Conservation (phyloP, 2,113 vertebrate species). For the Ceratotherium simum region DNA sequence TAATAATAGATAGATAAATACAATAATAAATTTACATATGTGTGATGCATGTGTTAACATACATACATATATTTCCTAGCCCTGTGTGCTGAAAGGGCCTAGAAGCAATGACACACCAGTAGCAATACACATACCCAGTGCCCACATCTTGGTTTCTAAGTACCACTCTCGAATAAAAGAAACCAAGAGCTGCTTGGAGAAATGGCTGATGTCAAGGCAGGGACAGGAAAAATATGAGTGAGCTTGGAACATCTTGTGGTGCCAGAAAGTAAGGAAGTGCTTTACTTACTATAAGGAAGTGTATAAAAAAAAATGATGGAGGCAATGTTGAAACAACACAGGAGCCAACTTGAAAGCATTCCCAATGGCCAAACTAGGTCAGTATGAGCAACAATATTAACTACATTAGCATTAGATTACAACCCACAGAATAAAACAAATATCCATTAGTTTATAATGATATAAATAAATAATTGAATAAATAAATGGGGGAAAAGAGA, state of each 20-base stretch:
- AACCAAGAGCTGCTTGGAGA: not conserved
- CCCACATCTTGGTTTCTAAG: not conserved
- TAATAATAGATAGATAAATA: not conserved
- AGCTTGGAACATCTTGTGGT: not conserved
- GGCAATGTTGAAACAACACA: not conserved
- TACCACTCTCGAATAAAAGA: not conserved
- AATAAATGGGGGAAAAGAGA: slow-evolving; percentile 34
- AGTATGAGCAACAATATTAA: not conserved
- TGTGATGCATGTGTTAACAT: not conserved
- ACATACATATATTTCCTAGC: not conserved
- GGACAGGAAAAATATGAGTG: not conserved
- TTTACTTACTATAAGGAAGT: not conserved
- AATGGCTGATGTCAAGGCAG: not conserved
- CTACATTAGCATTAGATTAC: not conserved
- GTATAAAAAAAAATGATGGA: not conserved
- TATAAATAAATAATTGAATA: slow-evolving; percentile 31
- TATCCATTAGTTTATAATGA: not conserved
- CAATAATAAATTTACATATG: not conserved
- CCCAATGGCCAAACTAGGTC: not conserved
- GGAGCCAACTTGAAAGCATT: not conserved
- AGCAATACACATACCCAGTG: not conserved
- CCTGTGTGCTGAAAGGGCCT: not conserved
- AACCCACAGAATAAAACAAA: not conserved
- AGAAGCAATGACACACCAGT: not conserved
- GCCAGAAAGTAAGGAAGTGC: not conserved